phyloP scores from a whole-genome alignment of 2,888 invertebrate species.

The Gari tellinella region DNA sequence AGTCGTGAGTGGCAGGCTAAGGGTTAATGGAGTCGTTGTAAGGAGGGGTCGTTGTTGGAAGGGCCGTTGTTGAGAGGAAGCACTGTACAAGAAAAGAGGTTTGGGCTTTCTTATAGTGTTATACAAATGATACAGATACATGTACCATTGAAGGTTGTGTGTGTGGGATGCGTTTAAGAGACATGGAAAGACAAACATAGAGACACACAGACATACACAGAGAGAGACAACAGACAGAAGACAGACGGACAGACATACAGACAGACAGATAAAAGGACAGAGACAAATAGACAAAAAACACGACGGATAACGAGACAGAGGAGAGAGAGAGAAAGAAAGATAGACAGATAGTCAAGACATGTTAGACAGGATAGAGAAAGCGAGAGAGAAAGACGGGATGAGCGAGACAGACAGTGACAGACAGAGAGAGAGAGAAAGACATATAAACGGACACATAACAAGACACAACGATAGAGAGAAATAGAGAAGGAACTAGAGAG shows the following conservation, averaged over 20 bases:
- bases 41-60: too few species aligned
- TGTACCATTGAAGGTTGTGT: too few species aligned
- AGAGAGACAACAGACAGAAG: too few species aligned
- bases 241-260: too few species aligned
- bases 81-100: too few species aligned
- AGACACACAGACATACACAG: conserved; percentile 7
- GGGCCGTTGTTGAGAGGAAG: too few species aligned
- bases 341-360: conserved; percentile 29
- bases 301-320: background rate
- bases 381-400: conserved; percentile 11
- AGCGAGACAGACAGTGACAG: conserved; percentile 9
- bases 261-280: conserved; percentile 26
- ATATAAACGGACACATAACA: background rate
- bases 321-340: conserved; percentile 21
- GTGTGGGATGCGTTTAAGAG: background rate
- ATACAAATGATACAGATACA: too few species aligned
- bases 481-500: conserved; percentile 1
- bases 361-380: conserved; percentile 28
- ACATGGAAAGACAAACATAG: background rate
- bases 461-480: background rate
- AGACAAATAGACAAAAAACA: conserved; percentile 22
- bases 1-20: too few species aligned
- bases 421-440: conserved; percentile 2
- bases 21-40: too few species aligned
- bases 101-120: too few species aligned